Conservation (phyloP, 35 echinoderm and acorn worm genomes). For the Stichopus chloronotus region DNA sequence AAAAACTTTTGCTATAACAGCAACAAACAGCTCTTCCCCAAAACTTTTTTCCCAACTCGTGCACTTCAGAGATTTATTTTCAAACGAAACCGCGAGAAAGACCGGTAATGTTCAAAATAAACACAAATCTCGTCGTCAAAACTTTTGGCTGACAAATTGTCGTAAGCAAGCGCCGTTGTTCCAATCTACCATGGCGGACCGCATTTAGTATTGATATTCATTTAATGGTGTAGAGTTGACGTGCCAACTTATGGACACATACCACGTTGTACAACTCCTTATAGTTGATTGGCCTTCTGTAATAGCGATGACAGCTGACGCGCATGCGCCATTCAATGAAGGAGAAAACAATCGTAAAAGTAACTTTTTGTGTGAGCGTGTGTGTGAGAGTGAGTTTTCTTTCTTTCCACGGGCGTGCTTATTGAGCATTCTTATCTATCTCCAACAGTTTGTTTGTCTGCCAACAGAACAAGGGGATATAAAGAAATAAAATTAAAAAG, state of each 20-base stretch:
- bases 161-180: conserved; percentile 6
- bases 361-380: background rate
- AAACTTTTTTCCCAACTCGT: no score
- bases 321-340: conserved; percentile 25
- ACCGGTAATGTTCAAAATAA: conserved; percentile 8
- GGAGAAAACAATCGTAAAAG: background rate
- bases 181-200: background rate
- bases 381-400: background rate
- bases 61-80: no score
- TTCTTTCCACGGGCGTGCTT: background rate
- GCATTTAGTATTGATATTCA: conserved; percentile 14
- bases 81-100: background rate
- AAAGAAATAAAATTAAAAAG: background rate
- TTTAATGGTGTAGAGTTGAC: conserved; percentile 37
- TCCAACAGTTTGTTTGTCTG: conserved; percentile 40
- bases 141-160: background rate
- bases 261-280: background rate
- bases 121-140: background rate
- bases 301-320: conserved; percentile 33
- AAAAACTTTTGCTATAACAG: no score
- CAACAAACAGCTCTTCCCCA: no score
- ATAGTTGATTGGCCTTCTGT: conserved; percentile 43
- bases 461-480: background rate
- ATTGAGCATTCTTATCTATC: conserved; percentile 7
- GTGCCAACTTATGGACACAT: conserved; percentile 45